Base-by-base conservation (phyloP, 2,113 vertebrate species). In the Chiloscyllium plagiosum region DNA sequence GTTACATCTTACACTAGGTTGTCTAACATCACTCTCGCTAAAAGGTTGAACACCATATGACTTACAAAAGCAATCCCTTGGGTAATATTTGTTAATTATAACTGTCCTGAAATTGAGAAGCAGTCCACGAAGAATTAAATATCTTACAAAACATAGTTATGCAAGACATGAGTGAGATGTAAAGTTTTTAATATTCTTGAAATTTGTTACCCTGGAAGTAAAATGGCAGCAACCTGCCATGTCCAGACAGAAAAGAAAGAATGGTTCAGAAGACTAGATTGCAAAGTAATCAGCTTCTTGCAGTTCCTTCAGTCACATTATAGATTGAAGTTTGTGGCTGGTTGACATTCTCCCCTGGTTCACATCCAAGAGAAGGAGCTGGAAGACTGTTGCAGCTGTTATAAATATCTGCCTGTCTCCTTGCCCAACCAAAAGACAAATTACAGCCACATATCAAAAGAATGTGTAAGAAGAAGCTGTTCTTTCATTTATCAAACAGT, bases 351-450 rank as follows among this genome's bases (percentile, higher is more conserved):
- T 33, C 68, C 68, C 52, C 92, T 95, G 94, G 94, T 24, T 94
- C 47, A 52, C 42, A 72, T 95, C 94, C 94, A 95, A 29, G 68
- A 95, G 37, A 70, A 94, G 68, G 68, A 72, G 26, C 22, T 47
- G 33, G 6, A 50, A 70, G 42, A 33, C 47, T 47, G 50, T 70
- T 52, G 47, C 94, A 95, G 94, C 69, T 95, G 94, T 95, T 95
- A 95, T 10, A 76, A 95, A 95, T 95, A 95, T 72, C 94, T 52
- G 26, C 72, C 26, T 47, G 68, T 52, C 22, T 72, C 94, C 94
- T 76, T 72, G 47, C 42, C 42, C 33, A 95, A 95, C 66, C 13
- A 5, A 72, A 13, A 95, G 66, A 72, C 68, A 52, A 95, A 76
- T 72, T 52, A 5, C 69, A 95, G 93, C 20, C 65, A 94, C 15